phyloP scores from a whole-genome alignment of 2,113 vertebrate genomes.

The Sterna hirundo region DNA sequence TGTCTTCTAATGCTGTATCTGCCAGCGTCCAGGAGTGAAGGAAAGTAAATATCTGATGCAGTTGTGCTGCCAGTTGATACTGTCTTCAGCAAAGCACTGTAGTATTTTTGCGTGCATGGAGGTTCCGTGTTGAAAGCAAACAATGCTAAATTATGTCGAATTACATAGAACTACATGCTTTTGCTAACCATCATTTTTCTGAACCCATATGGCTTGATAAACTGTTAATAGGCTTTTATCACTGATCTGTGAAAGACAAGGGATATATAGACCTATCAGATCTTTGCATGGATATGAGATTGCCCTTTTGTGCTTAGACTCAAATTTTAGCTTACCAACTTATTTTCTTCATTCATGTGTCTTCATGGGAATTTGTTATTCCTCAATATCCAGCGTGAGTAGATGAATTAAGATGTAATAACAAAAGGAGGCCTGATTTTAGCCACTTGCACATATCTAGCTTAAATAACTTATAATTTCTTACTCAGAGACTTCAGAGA shows the following conservation, averaged over 20 bases:
- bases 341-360: not conserved
- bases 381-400: not conserved
- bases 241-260: not conserved
- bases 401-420: not conserved
- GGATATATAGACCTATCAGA: not conserved
- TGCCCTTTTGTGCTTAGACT: not conserved
- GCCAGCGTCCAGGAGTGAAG: slow-evolving; percentile 13
- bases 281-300: not conserved
- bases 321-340: not conserved
- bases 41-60: slow-evolving; percentile 10
- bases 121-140: not conserved
- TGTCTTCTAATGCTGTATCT: slow-evolving; percentile 35
- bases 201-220: not conserved
- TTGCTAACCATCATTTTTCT: not conserved
- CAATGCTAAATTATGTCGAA: not conserved
- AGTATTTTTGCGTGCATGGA: not conserved
- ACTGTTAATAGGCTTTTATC: not conserved
- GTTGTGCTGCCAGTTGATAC: not conserved
- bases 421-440: not conserved
- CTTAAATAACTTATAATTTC: not conserved
- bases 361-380: not conserved
- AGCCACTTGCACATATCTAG: not conserved
- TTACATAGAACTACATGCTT: not conserved
- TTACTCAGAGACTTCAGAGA: not conserved
- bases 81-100: not conserved